Base-by-base conservation (phyloP, 2,113 vertebrate species). In the Corythornis cristatus region DNA sequence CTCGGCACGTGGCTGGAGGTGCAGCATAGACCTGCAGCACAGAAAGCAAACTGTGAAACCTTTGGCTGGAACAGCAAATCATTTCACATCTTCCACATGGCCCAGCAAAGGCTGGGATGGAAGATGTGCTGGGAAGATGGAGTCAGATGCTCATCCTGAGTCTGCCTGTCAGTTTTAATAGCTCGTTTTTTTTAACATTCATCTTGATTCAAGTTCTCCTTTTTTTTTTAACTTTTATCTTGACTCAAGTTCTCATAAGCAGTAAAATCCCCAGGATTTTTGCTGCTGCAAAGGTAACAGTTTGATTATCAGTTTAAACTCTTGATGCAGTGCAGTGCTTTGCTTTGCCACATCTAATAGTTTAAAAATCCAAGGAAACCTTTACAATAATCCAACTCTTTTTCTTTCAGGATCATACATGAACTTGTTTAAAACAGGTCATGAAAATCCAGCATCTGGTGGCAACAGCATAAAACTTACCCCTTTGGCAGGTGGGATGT, bases 401-500 rank as follows among this genome's bases (percentile, higher is more conserved):
- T 85, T 75, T 73, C 42, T 35, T 83, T 84, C 48, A 66, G 54
- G 67, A 53, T 91, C 28, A 56, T n/a, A 53, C 11, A 15, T 4
- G 22, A 79, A 40, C 14, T 83, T 85, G 77, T 89, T 87, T 71
- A 68, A 93, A 50, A 89, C 46, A 15, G 11, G 42, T 67, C 37
- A 67, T 2, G 9, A 93, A 95, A 92, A 67, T 37, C 76, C 20
- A 92, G 33, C 42, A 72, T 35, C 56, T 76, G 48, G 37, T 73
- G 40, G 62, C 84, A 86, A 70, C 8, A 61, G 22, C 5, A 5
- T 33, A 58, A 83, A 35, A 96, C 97, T 97, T 95, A 99, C 98
- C 93, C 97, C 97, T 93, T 98, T 98, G 26, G 97, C 23, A 10
- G 98, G 98, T 26, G 98, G 99, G 9, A 99, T 95, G 57, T 99